These are phyloP conservation scores for Lucilia sericata DNA, from an alignment of 1,140 invertebrate genomes.

Conservation along the genomic window DNA sequence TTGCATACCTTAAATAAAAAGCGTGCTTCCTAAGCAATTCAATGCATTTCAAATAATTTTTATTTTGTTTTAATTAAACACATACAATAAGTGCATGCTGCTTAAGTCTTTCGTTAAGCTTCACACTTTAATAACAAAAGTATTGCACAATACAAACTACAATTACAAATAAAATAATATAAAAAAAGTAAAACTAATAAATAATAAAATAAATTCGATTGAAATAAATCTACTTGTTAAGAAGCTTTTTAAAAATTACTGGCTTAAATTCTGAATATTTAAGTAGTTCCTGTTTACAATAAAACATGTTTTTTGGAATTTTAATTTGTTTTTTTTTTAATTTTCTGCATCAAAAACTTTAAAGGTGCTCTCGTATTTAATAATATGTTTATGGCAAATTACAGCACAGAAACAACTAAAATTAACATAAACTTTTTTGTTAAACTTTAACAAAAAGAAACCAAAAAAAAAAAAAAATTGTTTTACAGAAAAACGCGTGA, in stretches of 20 bases:
- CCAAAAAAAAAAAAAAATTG: not conserved
- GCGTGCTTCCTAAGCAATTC: not conserved
- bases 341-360: not conserved
- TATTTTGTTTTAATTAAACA: constrained; percentile 1
- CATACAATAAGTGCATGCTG: not conserved
- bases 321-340: not conserved
- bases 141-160: not conserved
- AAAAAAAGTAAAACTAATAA: not conserved
- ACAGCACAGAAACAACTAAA: too few relatives aligned
- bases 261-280: not conserved
- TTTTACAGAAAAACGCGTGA: not conserved
- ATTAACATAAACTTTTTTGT: too few relatives aligned
- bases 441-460: not conserved
- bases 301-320: not conserved
- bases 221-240: not conserved
- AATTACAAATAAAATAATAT: not conserved
- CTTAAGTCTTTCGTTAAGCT: not conserved
- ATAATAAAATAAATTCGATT: constrained; percentile 7
- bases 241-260: not conserved
- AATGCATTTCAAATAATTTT: too few relatives aligned
- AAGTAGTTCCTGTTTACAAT: constrained; percentile 22
- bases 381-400: too few relatives aligned
- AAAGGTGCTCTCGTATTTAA: not conserved
- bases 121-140: too few relatives aligned
- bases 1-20: too few relatives aligned